Conservation (phyloP, 2,113 vertebrate genomes). For the Paramormyrops kingsleyae region DNA sequence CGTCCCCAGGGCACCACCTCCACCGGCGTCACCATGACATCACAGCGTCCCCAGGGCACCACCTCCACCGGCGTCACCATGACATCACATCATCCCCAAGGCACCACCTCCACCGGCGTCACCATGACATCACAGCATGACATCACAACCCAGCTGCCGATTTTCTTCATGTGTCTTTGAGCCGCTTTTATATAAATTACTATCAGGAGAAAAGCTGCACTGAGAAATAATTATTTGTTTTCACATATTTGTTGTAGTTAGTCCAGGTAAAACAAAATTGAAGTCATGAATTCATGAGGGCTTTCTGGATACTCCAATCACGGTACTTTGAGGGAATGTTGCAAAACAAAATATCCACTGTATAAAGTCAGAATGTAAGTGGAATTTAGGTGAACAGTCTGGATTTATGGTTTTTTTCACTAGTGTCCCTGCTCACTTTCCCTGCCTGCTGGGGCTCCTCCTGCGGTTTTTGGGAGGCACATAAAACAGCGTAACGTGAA, state of each 20-base stretch:
- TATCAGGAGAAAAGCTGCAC: not conserved
- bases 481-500: no score
- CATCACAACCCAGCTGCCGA: not conserved
- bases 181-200: not conserved
- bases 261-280: not conserved
- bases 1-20: no score
- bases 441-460: no score
- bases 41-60: no score
- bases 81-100: not conserved
- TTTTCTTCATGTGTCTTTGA: not conserved
- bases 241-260: not conserved
- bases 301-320: not conserved
- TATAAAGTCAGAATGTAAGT: not conserved
- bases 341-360: not conserved
- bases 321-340: not conserved
- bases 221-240: not conserved
- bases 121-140: not conserved
- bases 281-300: not conserved
- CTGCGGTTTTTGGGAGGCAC: no score
- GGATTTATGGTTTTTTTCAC: not conserved
- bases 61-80: no score
- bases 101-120: not conserved
- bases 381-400: not conserved
- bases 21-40: no score
- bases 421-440: not conserved